phyloP scores from a whole-genome alignment of 2,888 invertebrate species.

The Pomacea canaliculata region DNA sequence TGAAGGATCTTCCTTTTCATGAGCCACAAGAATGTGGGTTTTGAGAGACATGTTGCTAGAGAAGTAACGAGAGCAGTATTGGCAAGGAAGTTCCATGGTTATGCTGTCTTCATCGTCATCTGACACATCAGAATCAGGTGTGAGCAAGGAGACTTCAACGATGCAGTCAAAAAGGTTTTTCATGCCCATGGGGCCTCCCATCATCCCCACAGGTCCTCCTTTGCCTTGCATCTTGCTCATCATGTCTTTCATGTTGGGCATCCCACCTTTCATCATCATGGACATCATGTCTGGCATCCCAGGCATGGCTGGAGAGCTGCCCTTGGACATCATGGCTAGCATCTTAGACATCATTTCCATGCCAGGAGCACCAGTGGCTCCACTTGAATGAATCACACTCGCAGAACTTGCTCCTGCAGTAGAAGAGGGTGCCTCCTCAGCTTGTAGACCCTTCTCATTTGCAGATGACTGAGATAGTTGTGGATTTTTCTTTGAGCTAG shows the following conservation, averaged over 20 bases:
- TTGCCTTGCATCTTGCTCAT: conserved; percentile 13
- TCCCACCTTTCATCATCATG: conserved; percentile 19
- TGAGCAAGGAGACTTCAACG: conserved; percentile 26
- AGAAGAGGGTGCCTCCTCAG: background rate
- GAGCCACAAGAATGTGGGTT: conserved; percentile 34
- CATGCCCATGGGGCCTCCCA: conserved; percentile 23
- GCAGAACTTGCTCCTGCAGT: conserved; percentile 7
- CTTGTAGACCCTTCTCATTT: background rate
- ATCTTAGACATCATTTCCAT: conserved; percentile 12
- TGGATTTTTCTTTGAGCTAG: background rate
- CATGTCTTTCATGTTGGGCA: conserved; percentile 18
- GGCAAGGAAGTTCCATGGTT: conserved; percentile 29
- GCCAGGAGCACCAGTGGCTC: conserved; percentile 1
- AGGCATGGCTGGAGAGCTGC: background rate
- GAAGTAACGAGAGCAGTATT: conserved; percentile 31
- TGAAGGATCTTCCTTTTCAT: conserved; percentile 29
- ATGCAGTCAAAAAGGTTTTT: conserved; percentile 30
- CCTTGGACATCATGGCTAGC: conserved; percentile 19
- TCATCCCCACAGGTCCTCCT: background rate
- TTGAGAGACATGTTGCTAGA: conserved; percentile 31
- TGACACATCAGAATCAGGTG: conserved; percentile 25
- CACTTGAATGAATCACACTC: background rate
- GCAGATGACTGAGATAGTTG: background rate
- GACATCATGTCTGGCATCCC: conserved; percentile 8
- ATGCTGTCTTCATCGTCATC: conserved; percentile 28